Base-by-base conservation (phyloP, 2,113 vertebrate genomes). In the Hydropotes inermis region DNA sequence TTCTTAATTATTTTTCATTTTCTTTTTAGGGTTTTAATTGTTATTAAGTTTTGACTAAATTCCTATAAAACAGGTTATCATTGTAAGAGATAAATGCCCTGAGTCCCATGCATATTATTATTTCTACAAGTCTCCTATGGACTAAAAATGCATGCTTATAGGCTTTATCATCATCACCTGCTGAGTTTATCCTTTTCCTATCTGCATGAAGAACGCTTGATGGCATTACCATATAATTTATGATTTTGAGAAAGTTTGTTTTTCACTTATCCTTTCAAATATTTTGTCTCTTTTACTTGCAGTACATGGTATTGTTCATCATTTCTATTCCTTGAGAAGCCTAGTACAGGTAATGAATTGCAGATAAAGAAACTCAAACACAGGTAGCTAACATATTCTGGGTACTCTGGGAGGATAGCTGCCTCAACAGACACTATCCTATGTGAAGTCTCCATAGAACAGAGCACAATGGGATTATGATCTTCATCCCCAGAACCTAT, bases 221-320 rank as follows among this genome's bases (percentile, higher is more conserved):
- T 60, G 33, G 45, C 11, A 90, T 89, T 96, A 78, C 64, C 30
- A 43, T 79, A 33, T 11, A 89, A 96, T 55, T 92, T 86, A 28
- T 79, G 43, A 89, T 81, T 95, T 86, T 47, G 28, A 87, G 15
- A 90, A 95, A 93, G 33, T 79, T 94, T 91, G 10, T 50, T 92
- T 97, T 79, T 95, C 64, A 64, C 10, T 90, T 94, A 92, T 93
- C 6, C 2, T 95, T 92, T 94, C n/a, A 81, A 54, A 89, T 15
- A 64, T 87, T 89, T 87, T 94, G 12, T 76, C 14, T 96, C 47
- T 43, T 94, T 55, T 91, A 39, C 81, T 94, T 11, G 85, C 33
- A 28, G 14, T 28, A 61, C 17, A 36, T 54, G 9, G 5, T 64
- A 58, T n/a, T 95, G 6, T 70, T 94, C 36, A 79, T 61, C n/a